Evolutionary conservation across 2,113 vertebrate species (phyloP).

Genomic region (Apteryx owenii): DNA sequence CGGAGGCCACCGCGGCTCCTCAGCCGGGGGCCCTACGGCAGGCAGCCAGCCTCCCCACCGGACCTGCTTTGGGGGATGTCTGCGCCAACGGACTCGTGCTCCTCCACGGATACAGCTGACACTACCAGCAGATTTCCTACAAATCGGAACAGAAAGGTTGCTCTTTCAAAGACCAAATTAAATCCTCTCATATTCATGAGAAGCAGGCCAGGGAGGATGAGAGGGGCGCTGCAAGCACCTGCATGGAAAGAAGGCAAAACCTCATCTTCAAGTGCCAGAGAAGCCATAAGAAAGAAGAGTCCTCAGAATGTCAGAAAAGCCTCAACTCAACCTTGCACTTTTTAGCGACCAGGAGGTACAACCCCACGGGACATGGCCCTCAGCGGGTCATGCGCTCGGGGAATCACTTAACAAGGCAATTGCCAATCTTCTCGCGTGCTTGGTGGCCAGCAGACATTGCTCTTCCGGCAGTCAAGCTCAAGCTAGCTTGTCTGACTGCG

Average conservation of each 20-base stretch:
- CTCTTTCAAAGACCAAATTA: too few relatives aligned
- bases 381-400: too few relatives aligned
- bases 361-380: too few relatives aligned
- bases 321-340: background rate
- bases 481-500: background rate
- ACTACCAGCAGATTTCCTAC: background rate
- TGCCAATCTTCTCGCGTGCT: background rate
- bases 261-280: background rate
- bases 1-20: too few relatives aligned
- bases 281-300: background rate
- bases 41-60: too few relatives aligned
- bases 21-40: too few relatives aligned
- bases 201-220: background rate
- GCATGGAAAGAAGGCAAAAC: background rate
- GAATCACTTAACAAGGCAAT: background rate
- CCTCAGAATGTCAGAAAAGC: background rate
- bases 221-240: background rate
- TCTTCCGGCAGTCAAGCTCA: background rate
- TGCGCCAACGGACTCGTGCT: background rate
- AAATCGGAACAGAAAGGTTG: background rate
- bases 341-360: background rate
- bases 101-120: background rate
- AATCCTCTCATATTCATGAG: rapidly evolving
- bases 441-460: background rate
- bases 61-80: background rate